These are phyloP conservation scores for Danio rerio DNA, from an alignment of 2,113 vertebrate genomes.

Conservation along the genomic window GRCz12tu NC_133188.1:46498501-46499000, in stretches of 20 bases:
- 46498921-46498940: conserved; percentile 40
- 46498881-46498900: conserved; percentile 64
- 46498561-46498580: too few relatives aligned
- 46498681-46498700: too few relatives aligned
- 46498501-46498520: too few relatives aligned
- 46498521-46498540: too few relatives aligned
- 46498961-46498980: conserved; percentile 9
- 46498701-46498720: neutral
- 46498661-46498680: neutral
- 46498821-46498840: conserved; percentile 51
- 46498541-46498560: too few relatives aligned
- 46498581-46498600: too few relatives aligned
- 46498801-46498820: conserved; percentile 30
- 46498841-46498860: conserved; percentile 60
- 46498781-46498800: neutral
- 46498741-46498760: neutral
- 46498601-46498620: too few relatives aligned
- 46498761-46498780: conserved; percentile 29
- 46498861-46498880: conserved; percentile 65
- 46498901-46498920: conserved; percentile 46
- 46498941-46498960: conserved; percentile 29
- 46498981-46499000: conserved; percentile 2
- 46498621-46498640: neutral
- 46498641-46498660: neutral
- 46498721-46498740: neutral